Base-by-base conservation (phyloP, 2,888 invertebrate genomes). In the Neoitamus cyanurus region DNA sequence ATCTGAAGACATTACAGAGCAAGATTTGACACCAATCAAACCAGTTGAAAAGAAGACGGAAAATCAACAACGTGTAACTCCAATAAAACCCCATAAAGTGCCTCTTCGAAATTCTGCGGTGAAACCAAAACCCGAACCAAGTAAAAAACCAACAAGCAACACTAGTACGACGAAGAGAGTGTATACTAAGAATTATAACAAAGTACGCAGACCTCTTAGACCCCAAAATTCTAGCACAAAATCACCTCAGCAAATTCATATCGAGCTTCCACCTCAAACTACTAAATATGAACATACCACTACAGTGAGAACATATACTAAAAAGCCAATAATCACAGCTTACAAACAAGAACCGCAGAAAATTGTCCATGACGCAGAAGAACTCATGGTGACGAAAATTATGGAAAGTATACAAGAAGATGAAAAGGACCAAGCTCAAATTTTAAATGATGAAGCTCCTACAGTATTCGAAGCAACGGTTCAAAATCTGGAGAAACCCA, bases 141-240 rank as follows among this genome's bases (percentile, higher is more conserved):
- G 84, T 28, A 80, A 30, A 36, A 75, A 25, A 85, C 86, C 34
- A 31, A 85, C 30, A 84, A 83, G n/a, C 85, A 83, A 13, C 85
- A 87, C 86, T 87, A 87, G 83, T 85, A 87, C 75, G 88, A 87
- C 85, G 70, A 87, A 85, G 86, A 85, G 85, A 86, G 86, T 58
- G 85, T 86, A 58, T 7, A 85, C 86, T 9, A 84, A 88, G 31
- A 86, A 89, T 31, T 88, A 88, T 86, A 88, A 90, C 85, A 87
- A 89, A 83, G 85, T 86, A 37, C 86, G 88, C 83, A 88, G 88
- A 73, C n/a, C 86, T 87, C 87, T 90, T 87, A 73, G 89, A 87
- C 83, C 88, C 87, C 84, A 91, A 89, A 86, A 87, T 91, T 89
- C 90, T 89, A 89, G 84, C 83, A 88, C 85, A 77, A 46, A 31